Base-by-base conservation (phyloP, 2,797 vertebrate genomes). In the Pseudomugil gertrudae region DNA sequence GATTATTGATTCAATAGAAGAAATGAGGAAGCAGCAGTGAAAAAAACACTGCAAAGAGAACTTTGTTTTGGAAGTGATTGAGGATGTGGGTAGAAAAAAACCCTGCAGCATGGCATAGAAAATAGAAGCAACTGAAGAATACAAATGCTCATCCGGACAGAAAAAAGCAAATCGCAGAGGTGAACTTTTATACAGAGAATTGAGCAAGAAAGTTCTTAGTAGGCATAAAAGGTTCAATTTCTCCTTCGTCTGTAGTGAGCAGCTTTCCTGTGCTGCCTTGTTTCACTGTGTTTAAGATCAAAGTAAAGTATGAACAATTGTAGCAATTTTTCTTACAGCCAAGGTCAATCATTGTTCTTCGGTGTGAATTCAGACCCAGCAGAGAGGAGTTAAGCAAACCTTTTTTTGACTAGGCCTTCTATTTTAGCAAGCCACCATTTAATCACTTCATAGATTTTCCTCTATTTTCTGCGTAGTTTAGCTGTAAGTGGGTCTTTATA, bases 271-370 rank as follows among this genome's bases (percentile, higher is more conserved):
- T 48, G 76, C 76, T 66, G 66, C 84, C 75, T 76, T 38, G 68
- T 76, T 78, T 87, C 78, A 78, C 79, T 83, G 77, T 87, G 83
- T 89, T 90, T 84, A 90, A 91, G 88, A 89, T 92, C 91, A 91
- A 92, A 92, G 89, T 79, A 69, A 87, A 86, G 70, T 81, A 76
- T 76, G 84, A 92, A 90, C 89, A 92, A 91, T 90, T 66, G 78
- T 87, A 55, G 86, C 85, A 86, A 84, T 88, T 87, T 91, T 76
- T 86, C 76, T 76, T 81, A 57, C 14, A 11, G 69, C 84, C 84
- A 89, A 90, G 90, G 90, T 91, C 87, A 86, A 79, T 89, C 85
- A 89, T 90, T 89, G 87, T 92, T 90, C 78, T 79, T 76, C 60
- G 63, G 64, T 72, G 38, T 78, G 79, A 86, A 85, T 78, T 76